phyloP scores from a whole-genome alignment of 1,140 invertebrate species.

The Grapholita molesta region DNA sequence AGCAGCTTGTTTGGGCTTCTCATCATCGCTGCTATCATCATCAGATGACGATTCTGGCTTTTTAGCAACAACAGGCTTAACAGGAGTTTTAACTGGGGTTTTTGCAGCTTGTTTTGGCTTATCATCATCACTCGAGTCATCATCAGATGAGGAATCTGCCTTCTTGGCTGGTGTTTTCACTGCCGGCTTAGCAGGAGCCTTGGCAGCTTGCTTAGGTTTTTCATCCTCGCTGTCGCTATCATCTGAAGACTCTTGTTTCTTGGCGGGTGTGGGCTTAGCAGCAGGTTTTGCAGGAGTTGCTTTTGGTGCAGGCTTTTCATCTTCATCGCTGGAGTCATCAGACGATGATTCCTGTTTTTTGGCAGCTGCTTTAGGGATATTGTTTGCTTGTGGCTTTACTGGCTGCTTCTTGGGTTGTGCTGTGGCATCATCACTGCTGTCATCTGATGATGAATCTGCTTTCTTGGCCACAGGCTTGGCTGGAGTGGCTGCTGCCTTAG shows the following conservation, averaged over 20 bases:
- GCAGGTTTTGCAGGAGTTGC: conserved; percentile 11
- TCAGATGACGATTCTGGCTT: conserved; percentile 28
- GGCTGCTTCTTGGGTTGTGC: conserved; percentile 51
- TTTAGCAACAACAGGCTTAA: conserved; percentile 26
- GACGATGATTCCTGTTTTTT: conserved; percentile 45
- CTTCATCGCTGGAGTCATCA: conserved; percentile 33
- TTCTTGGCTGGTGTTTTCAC: conserved; percentile 27
- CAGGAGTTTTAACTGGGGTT: conserved; percentile 17
- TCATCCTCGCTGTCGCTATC: conserved; percentile 34
- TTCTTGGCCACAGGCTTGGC: conserved; percentile 35
- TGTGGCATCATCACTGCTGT: conserved; percentile 58
- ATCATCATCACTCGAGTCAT: conserved; percentile 19
- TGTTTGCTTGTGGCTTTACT: conserved; percentile 39
- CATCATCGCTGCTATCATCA: conserved; percentile 23
- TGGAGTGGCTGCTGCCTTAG: conserved; percentile 23
- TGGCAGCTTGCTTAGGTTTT: conserved; percentile 23
- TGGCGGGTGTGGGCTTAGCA: conserved; percentile 21
- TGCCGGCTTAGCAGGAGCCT: not conserved
- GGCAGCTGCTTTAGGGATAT: conserved; percentile 28
- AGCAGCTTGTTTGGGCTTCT: conserved; percentile 9
- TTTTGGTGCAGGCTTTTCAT: conserved; percentile 34
- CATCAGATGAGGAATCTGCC: conserved; percentile 22
- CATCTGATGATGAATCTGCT: conserved; percentile 50
- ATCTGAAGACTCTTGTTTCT: conserved; percentile 34
- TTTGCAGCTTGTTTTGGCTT: conserved; percentile 18